Evolutionary conservation across 2,888 invertebrate species (phyloP).

Genomic region (Ephialtes manifestator): DNA sequence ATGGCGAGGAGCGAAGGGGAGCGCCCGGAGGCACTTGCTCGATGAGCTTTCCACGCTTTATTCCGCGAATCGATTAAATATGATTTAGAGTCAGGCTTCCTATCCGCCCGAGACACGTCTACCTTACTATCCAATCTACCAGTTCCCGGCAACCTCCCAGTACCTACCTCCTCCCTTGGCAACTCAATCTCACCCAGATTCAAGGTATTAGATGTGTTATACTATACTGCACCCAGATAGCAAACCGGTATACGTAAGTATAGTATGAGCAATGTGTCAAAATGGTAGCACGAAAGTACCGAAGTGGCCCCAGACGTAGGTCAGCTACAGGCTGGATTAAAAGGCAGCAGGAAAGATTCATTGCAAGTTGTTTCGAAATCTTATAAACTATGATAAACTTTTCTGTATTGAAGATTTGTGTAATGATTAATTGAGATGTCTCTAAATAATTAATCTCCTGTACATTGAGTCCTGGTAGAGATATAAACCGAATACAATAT

Average conservation of each 20-base stretch:
- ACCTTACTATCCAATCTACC: conserved; percentile 58
- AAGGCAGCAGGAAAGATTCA: not conserved
- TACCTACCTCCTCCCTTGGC: conserved; percentile 32
- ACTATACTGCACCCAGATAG: not conserved
- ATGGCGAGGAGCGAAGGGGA: conserved; percentile 37
- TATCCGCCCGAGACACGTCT: conserved; percentile 46
- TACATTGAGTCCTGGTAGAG: not conserved
- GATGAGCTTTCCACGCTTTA: conserved; percentile 64
- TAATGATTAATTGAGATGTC: not conserved
- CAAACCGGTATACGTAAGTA: not conserved
- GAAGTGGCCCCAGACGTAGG: not conserved
- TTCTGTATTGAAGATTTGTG: no score
- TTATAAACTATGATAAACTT: no score
- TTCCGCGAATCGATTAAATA: conserved; percentile 75
- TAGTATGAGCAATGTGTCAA: not conserved
- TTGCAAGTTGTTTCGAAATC: no score
- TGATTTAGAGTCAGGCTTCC: conserved; percentile 70
- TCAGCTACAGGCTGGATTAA: conserved; percentile 3
- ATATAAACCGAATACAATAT: not conserved
- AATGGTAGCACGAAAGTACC: not conserved
- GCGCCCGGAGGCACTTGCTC: conserved; percentile 39
- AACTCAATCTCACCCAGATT: conserved; percentile 46
- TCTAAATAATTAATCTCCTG: not conserved
- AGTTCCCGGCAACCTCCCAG: conserved; percentile 5
- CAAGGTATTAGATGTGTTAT: conserved; percentile 24